Percentiles rank a stretch among this genome's conserved stretches.
phyloP scores from a whole-genome alignment of 1,140 invertebrate genomes.

The Magallana ariakensis region DNA sequence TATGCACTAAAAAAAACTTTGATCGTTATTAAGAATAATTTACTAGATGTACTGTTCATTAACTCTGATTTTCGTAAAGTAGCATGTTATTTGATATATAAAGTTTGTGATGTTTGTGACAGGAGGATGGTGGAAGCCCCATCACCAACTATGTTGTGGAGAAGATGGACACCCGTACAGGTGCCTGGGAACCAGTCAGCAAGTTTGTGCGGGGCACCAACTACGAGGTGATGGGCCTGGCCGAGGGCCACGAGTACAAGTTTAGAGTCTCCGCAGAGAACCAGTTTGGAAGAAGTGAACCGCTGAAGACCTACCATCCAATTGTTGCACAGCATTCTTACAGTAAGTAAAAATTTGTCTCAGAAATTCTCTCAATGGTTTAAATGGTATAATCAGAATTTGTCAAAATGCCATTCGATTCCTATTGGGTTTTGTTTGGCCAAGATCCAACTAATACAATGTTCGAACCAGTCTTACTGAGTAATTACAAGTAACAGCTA shows the following conservation, averaged over 20 bases:
- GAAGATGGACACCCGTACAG: slow-evolving; percentile 95
- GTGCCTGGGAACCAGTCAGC: slow-evolving; percentile 94
- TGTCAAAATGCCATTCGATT: too few species aligned
- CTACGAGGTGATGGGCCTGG: slow-evolving; percentile 97
- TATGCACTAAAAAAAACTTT: too few species aligned
- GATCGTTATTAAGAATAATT: too few species aligned
- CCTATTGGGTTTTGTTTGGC: too few species aligned
- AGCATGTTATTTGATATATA: too few species aligned
- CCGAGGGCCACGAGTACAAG: slow-evolving; percentile 94
- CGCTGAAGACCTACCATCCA: slow-evolving; percentile 91
- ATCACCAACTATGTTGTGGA: slow-evolving; percentile 99
- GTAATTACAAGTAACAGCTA: too few species aligned
- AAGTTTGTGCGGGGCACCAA: slow-evolving; percentile 95
- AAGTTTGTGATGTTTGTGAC: slow-evolving; percentile 18
- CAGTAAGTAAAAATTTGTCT: slow-evolving; percentile 81
- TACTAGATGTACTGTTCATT: too few species aligned
- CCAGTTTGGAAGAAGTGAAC: slow-evolving; percentile 97
- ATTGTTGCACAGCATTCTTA: slow-evolving; percentile 97
- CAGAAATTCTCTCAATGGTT: too few species aligned
- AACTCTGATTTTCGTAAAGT: too few species aligned
- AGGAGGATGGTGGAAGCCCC: slow-evolving; percentile 97
- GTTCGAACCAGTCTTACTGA: too few species aligned
- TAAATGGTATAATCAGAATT: too few species aligned
- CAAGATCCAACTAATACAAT: too few species aligned
- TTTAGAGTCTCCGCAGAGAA: slow-evolving; percentile 98